Evolutionary conservation across 2,888 invertebrate genomes (phyloP).

Genomic region (Coelopa pilipes): DNA sequence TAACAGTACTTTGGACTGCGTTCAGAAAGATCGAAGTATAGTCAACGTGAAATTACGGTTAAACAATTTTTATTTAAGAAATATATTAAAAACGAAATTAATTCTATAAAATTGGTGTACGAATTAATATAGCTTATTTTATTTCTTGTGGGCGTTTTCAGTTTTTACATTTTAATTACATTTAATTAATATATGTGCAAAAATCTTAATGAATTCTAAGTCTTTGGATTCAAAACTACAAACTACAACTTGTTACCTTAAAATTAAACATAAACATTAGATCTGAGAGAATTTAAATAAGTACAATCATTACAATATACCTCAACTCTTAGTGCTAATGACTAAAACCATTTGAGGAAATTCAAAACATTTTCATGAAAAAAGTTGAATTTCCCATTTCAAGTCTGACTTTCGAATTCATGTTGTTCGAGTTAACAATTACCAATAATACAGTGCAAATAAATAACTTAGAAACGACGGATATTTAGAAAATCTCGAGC

Average conservation of each 20-base stretch:
- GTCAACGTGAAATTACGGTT: too few species aligned
- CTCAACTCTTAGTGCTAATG: conserved; percentile 1
- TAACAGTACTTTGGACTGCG: not conserved
- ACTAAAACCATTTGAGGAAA: not conserved
- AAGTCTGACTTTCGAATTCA: not conserved
- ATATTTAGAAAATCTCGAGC: not conserved
- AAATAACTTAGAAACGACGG: not conserved
- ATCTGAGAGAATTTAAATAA: not conserved
- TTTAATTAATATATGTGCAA: not conserved
- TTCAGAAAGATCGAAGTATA: not conserved
- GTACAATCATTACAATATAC: not conserved
- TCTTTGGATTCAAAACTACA: conserved; percentile 30
- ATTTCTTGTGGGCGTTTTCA: not conserved
- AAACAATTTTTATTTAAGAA: too few species aligned
- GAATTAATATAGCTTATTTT: not conserved
- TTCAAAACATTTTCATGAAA: conserved; percentile 8
- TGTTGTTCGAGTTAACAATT: not conserved
- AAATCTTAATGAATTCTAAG: conserved; percentile 9
- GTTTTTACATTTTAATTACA: conserved; percentile 8
- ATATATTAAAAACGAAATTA: too few species aligned
- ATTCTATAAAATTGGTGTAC: too few species aligned
- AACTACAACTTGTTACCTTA: not conserved
- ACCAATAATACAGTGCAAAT: not conserved
- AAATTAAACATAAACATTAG: not conserved
- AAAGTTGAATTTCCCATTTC: not conserved